Evolutionary conservation across 2,888 invertebrate genomes (phyloP).

Genomic region (Adelphocoris suturalis): DNA sequence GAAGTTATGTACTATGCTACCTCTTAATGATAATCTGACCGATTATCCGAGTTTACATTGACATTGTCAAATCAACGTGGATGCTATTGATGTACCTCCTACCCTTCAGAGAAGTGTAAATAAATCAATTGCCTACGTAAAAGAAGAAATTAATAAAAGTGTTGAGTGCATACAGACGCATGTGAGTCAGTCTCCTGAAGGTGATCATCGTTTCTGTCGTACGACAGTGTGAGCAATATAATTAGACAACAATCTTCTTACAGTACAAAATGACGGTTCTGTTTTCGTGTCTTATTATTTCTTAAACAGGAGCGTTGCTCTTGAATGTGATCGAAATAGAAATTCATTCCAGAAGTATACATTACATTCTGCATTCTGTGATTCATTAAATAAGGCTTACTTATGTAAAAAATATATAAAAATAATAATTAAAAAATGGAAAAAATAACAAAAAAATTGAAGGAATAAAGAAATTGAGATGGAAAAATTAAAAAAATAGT

Average conservation of each 20-base stretch:
- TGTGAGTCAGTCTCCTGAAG: slow-evolving; percentile 34
- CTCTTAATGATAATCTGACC: neutral
- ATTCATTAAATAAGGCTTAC: slow-evolving; percentile 69
- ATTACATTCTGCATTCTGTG: slow-evolving; percentile 69
- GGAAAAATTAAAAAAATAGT: slow-evolving; percentile 30
- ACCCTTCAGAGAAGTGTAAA: neutral
- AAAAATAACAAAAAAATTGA: slow-evolving; percentile 14
- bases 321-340: slow-evolving; percentile 64
- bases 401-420: slow-evolving; percentile 55
- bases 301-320: slow-evolving; percentile 36
- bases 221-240: slow-evolving; percentile 61
- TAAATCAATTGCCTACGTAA: neutral
- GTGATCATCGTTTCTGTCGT: slow-evolving; percentile 23
- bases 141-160: neutral
- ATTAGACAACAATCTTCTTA: slow-evolving; percentile 48
- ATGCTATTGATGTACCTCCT: neutral
- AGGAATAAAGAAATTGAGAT: slow-evolving; percentile 6
- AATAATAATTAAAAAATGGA: slow-evolving; percentile 5
- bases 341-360: slow-evolving; percentile 64
- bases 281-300: slow-evolving; percentile 25
- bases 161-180: slow-evolving; percentile 9
- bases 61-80: neutral
- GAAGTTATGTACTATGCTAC: neutral
- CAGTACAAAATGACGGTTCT: slow-evolving; percentile 59
- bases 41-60: neutral